A percentile compares a stretch with the other conserved stretches of the same genome.
These are phyloP conservation scores for Morus bassanus DNA, from an alignment of 2,797 vertebrate genomes.

Conservation along the genomic window DNA sequence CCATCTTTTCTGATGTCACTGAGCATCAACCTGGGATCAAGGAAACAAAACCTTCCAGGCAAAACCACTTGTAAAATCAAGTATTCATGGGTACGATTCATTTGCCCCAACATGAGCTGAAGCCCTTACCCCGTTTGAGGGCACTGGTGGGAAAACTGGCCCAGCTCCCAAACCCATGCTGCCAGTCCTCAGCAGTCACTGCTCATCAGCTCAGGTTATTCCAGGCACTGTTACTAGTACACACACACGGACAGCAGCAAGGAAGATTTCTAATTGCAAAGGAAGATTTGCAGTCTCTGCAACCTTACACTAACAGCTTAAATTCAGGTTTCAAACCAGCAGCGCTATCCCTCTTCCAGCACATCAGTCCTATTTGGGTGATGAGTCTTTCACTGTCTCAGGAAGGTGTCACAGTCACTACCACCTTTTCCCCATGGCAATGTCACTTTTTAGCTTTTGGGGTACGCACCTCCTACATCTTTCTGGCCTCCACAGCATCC, in stretches of 20 bases:
- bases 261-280: not conserved
- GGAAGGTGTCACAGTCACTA: not conserved
- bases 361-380: not conserved
- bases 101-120: not conserved
- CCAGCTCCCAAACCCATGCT: not conserved
- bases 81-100: not conserved
- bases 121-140: not conserved
- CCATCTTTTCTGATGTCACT: not conserved
- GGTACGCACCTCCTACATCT: not conserved
- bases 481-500: not conserved
- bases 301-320: not conserved
- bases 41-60: not conserved
- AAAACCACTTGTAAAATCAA: not conserved
- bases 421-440: not conserved
- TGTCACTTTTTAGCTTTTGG: not conserved
- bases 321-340: not conserved
- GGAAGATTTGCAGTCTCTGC: not conserved
- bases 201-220: not conserved
- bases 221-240: not conserved
- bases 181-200: not conserved
- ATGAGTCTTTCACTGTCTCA: not conserved
- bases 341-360: not conserved
- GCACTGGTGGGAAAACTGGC: not conserved
- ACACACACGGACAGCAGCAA: not conserved
- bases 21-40: not conserved